These are phyloP conservation scores for Nebria brevicollis DNA, from an alignment of 2,888 invertebrate species.

Conservation along the genomic window DNA sequence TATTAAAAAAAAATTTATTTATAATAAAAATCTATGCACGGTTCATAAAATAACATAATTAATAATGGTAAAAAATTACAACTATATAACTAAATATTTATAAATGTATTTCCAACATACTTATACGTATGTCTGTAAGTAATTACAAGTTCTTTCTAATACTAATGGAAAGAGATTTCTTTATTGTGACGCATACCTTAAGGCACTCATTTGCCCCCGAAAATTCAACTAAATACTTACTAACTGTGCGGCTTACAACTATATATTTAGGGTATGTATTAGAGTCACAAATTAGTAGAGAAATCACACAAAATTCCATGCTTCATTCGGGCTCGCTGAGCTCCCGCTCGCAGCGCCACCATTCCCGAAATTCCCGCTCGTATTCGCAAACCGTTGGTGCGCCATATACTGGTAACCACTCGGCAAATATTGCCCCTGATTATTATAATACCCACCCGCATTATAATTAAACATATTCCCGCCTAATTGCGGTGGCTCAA, in stretches of 20 bases:
- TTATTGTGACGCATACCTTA: neutral
- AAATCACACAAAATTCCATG: slow-evolving; percentile 38
- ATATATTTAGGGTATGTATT: no score
- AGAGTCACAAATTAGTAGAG: neutral
- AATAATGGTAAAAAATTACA: neutral
- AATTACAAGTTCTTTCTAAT: neutral
- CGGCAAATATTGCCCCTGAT: slow-evolving; percentile 60
- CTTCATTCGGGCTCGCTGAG: slow-evolving; percentile 17
- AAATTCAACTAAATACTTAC: no score
- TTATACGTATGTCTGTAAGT: no score
- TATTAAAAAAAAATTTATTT: no score
- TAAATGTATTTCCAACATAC: no score
- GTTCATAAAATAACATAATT: neutral
- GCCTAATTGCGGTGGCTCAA: slow-evolving; percentile 48
- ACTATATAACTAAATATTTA: neutral
- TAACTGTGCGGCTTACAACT: no score
- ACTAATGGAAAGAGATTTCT: neutral
- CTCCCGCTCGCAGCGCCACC: slow-evolving; percentile 6
- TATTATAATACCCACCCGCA: slow-evolving; percentile 55
- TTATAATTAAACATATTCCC: slow-evolving; percentile 52
- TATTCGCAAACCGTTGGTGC: slow-evolving; percentile 52
- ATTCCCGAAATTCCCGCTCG: slow-evolving; percentile 32
- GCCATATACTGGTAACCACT: slow-evolving; percentile 61
- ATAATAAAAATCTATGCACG: no score
- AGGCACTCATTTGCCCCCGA: neutral